A percentile compares a stretch with the other conserved stretches of the same genome.
Conservation (phyloP, 2,113 vertebrate species). For the Aptenodytes patagonicus region DNA sequence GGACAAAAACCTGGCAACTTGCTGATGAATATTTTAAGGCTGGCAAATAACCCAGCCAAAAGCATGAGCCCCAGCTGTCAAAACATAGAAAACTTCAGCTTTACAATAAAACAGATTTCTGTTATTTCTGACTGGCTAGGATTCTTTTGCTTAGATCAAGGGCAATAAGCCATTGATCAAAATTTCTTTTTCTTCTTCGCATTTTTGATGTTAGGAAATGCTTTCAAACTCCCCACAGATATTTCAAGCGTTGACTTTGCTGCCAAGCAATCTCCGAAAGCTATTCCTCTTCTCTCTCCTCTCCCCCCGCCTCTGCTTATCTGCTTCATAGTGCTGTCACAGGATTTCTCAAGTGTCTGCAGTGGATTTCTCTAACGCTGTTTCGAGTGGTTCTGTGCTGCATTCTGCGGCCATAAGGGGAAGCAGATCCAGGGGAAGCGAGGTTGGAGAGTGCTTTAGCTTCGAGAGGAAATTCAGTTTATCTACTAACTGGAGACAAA, state of each 20-base stretch:
- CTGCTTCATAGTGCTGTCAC: constrained; percentile 25
- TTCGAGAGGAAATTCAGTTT: constrained; percentile 30
- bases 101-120: constrained; percentile 59
- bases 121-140: constrained; percentile 42
- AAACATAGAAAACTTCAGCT: constrained; percentile 58
- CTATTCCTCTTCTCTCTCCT: constrained; percentile 19
- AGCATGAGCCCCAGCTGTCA: constrained; percentile 60
- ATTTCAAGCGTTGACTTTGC: constrained; percentile 10
- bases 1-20: constrained; percentile 45
- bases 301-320: not conserved
- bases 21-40: constrained; percentile 45
- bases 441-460: not conserved
- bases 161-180: constrained; percentile 60
- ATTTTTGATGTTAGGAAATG: constrained; percentile 64
- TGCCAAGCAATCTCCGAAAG: constrained; percentile 39
- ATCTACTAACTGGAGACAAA: not conserved
- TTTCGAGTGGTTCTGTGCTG: not conserved
- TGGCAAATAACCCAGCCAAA: constrained; percentile 53
- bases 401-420: not conserved
- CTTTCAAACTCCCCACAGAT: constrained; percentile 59
- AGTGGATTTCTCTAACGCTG: not conserved
- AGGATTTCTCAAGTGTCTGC: constrained; percentile 28
- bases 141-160: constrained; percentile 61
- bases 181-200: constrained; percentile 62
- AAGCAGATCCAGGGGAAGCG: not conserved